Percentiles rank a stretch among this genome's conserved stretches.
Conservation (phyloP, 2,797 vertebrate genomes). For the Sebastes goodei region DNA sequence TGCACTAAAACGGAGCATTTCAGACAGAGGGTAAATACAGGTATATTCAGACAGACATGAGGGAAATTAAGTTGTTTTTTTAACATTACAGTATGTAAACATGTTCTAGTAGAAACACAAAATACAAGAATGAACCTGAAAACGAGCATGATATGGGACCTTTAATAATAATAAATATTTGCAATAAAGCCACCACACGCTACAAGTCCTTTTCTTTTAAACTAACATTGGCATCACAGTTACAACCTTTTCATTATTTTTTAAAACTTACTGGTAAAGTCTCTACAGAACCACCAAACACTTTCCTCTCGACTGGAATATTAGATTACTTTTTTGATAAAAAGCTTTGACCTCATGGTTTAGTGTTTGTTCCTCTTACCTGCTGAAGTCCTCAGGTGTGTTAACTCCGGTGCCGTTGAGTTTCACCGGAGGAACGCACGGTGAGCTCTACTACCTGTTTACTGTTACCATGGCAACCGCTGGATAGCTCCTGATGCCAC, state of each 20-base stretch:
- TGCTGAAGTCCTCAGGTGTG: constrained; percentile 3
- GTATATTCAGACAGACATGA: too few species aligned
- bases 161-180: too few species aligned
- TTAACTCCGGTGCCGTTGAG: not conserved
- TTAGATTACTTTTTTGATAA: too few species aligned
- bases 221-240: not conserved
- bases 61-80: too few species aligned
- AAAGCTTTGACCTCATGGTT: not conserved
- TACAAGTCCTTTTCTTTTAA: not conserved
- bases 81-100: too few species aligned
- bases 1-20: too few species aligned
- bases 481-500: too few species aligned
- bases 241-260: not conserved
- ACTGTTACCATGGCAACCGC: constrained; percentile 38
- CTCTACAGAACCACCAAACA: not conserved
- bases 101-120: too few species aligned
- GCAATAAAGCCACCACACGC: not conserved
- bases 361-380: constrained; percentile 9
- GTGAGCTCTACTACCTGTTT: constrained; percentile 19
- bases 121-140: too few species aligned
- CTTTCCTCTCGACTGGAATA: not conserved
- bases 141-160: too few species aligned
- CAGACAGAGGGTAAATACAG: too few species aligned
- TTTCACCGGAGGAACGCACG: constrained; percentile 2
- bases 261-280: not conserved